phyloP scores from a whole-genome alignment of 2,797 vertebrate species.

The Hylomyscus alleni region DNA sequence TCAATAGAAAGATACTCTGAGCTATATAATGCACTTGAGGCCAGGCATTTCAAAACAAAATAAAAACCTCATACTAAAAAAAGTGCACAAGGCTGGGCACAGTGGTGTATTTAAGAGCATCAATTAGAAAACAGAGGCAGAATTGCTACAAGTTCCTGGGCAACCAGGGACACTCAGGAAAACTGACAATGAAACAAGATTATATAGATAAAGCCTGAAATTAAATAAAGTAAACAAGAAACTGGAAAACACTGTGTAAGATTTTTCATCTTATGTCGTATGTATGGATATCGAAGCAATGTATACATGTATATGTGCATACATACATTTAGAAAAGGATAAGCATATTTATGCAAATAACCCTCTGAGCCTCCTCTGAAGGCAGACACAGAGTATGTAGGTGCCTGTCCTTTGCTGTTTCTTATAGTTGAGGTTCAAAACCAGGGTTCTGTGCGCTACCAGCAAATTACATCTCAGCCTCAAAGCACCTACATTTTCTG shows the following conservation, averaged over 20 bases:
- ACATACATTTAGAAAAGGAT: background rate
- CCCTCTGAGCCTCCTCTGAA: background rate
- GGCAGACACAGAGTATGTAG: background rate
- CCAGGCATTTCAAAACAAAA: background rate
- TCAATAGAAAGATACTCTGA: background rate
- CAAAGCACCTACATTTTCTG: background rate
- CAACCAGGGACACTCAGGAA: background rate
- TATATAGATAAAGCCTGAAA: background rate
- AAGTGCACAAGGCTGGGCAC: background rate
- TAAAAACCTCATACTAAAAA: background rate
- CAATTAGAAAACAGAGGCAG: background rate
- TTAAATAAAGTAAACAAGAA: background rate
- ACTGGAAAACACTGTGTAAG: background rate
- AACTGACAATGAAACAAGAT: background rate
- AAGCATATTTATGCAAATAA: constrained; percentile 56
- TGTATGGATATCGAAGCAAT: background rate
- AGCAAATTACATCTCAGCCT: background rate
- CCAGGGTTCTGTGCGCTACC: background rate
- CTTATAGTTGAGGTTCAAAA: background rate
- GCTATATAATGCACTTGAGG: background rate
- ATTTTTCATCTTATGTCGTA: background rate
- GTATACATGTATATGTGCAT: too few species aligned
- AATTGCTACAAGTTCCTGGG: background rate
- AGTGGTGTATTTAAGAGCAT: background rate
- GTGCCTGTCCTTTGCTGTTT: background rate